phyloP scores from a whole-genome alignment of 2,888 invertebrate species.

The Rutpela maculata region DNA sequence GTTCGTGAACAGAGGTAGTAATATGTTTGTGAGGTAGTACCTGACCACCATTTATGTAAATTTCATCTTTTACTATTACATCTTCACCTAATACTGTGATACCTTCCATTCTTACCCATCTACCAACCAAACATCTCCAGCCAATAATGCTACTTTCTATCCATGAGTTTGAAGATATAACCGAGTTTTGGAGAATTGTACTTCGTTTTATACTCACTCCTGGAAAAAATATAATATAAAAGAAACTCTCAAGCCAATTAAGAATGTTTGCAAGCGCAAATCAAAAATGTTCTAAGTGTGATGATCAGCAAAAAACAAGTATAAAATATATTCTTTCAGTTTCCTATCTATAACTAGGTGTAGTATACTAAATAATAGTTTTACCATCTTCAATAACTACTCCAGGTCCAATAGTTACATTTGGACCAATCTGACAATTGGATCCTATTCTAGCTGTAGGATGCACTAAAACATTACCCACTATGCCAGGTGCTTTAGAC shows the following conservation, averaged over 20 bases:
- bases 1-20: slow-evolving; percentile 94
- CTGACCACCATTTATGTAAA: slow-evolving; percentile 98
- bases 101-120: slow-evolving; percentile 99
- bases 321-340: too few species aligned
- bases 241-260: too few species aligned
- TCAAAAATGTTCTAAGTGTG: too few species aligned
- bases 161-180: slow-evolving; percentile 95
- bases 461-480: slow-evolving; percentile 96
- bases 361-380: not conserved
- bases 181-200: slow-evolving; percentile 91
- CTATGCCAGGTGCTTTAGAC: slow-evolving; percentile 84
- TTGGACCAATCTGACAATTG: slow-evolving; percentile 97
- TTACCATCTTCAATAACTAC: slow-evolving; percentile 93
- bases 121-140: slow-evolving; percentile 95
- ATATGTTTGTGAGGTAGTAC: slow-evolving; percentile 94
- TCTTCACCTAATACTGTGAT: slow-evolving; percentile 98
- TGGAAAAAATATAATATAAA: slow-evolving; percentile 60
- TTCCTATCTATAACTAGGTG: too few species aligned
- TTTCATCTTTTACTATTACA: slow-evolving; percentile 98
- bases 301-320: too few species aligned
- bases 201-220: slow-evolving; percentile 95
- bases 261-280: too few species aligned
- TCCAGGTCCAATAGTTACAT: slow-evolving; percentile 97
- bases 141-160: slow-evolving; percentile 97
- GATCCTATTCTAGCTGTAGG: slow-evolving; percentile 93